Conservation (phyloP, 2,113 vertebrate genomes). For the Cryptomyrus ogoouensis region DNA sequence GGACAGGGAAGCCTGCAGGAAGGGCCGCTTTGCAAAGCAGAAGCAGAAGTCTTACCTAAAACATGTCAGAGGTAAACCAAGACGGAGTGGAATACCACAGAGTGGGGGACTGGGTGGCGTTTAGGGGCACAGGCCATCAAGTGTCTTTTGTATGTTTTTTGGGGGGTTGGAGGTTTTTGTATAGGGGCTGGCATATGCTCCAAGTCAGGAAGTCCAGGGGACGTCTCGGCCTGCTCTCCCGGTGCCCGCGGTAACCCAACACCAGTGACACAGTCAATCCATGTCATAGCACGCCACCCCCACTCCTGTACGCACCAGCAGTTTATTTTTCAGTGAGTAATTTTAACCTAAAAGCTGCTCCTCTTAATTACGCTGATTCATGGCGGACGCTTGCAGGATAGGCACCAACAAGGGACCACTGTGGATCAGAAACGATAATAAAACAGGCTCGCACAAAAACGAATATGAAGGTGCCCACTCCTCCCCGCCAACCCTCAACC, state of each 20-base stretch:
- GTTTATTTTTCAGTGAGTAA: conserved; percentile 68
- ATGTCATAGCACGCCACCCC: conserved; percentile 61
- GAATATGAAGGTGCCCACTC: conserved; percentile 21
- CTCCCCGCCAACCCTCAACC: neutral
- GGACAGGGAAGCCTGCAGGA: neutral
- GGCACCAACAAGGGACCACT: conserved; percentile 57
- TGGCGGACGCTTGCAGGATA: conserved; percentile 48
- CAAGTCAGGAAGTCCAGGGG: conserved; percentile 66
- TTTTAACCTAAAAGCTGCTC: conserved; percentile 68
- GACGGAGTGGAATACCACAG: conserved; percentile 56
- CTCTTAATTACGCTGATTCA: conserved; percentile 66
- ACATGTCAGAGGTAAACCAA: conserved; percentile 63
- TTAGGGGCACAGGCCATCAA: conserved; percentile 41
- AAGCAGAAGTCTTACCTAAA: conserved; percentile 56
- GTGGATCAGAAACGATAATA: conserved; percentile 44
- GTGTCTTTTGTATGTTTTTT: conserved; percentile 34
- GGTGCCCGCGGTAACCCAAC: conserved; percentile 56
- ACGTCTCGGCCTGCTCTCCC: conserved; percentile 59
- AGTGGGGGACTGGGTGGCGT: conserved; percentile 29
- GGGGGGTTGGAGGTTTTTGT: conserved; percentile 25
- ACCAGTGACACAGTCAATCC: conserved; percentile 67
- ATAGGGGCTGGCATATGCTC: conserved; percentile 60
- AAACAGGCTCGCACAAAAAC: conserved; percentile 11
- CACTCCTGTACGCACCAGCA: conserved; percentile 55
- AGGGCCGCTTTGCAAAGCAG: conserved; percentile 48